Base-by-base conservation (phyloP, 1,140 invertebrate genomes). In the Drosophila arizonae region DNA sequence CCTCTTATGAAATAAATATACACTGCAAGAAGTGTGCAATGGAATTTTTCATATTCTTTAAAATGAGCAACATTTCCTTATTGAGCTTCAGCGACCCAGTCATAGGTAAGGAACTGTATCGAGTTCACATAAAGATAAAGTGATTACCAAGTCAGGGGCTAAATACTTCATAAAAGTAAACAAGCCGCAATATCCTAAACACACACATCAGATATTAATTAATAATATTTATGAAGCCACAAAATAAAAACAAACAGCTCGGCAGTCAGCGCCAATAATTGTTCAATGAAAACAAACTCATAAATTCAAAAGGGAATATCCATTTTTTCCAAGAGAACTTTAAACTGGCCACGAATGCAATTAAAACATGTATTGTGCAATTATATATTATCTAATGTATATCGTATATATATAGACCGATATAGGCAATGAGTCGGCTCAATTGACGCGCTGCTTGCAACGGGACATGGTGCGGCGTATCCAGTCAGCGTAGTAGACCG, bases 401-500 rank as follows among this genome's bases (percentile, higher is more conserved):
- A 17, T 54, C 21, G 33, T 21, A 6, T 10, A 36, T 10, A 8
- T n/a, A n/a, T 24, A 39, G 21, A 28, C 43, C 33, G 13, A 46
- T 46, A 46, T 46, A 8, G n/a, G 15, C 1, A 9, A 17, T 8
- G 43, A 21, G 6, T 10, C 15, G 6, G 1, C 6, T 46, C 30
- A 82, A 15, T 61, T 79, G 17, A 84, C 66, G 0, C 75, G 56
- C 15, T 81, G 77, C 8, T 72, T 77, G 70, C 82, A 87, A 3
- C 55, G 69, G 1, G 66, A 10, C 1, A 62, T 69, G 4, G 55
- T 66, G 1, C 77, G 68, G 0, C 85, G 72, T 33, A 89, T 89
- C 85, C 85, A 89, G 36, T 89, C 76, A 64, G 68, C 67, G 43
- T 93, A 92, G 67, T 91, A 88, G 1, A 79, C 36, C 1, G 91